Base-by-base conservation (phyloP, 1,140 invertebrate genomes). In the Carposina sasakii region DNA sequence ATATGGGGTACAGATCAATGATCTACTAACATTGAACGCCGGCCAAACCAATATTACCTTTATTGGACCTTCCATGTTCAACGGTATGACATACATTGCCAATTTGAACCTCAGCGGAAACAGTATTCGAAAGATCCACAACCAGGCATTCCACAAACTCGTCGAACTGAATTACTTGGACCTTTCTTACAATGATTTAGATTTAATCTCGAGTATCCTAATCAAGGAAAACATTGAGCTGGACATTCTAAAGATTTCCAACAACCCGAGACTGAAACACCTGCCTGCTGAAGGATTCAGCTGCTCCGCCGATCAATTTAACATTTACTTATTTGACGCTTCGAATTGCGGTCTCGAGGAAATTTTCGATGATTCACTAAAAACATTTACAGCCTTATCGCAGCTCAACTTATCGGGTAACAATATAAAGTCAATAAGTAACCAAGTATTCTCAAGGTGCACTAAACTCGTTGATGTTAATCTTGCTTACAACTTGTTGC, bases 401-500 rank as follows among this genome's bases (percentile, higher is more conserved):
- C 85, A 84, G 8, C 64, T 93, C 13, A 89, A 91, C 66, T 71
- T 92, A 3, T 87, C 90, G 15, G 87, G 85, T 59, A 93, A 93
- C 60, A 85, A 87, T 46, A 85, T 89, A 15, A 85, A 85, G 61
- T 76, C 81, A 4, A 69, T 89, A 46, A 85, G 69, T 24, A 71
- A 57, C 15, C 66, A 71, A 46, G 68, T 90, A 26, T 81, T 90
- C 63, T 68, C 85, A 12, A 58, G 75, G 41, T 74, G 88, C 3
- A 85, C 81, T 2, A 87, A 89, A 52, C 71, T 93, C 0, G 86
- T 87, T 10, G 88, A 91, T 34, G 72, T 93, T 28, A 90, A 93
- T 67, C 72, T 93, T 3, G 90, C 91, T n/a, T 85, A 90, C 52
- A 93, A 93, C 57, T 57, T 85, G 33, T 85, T 93, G 15, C 64